Conservation (phyloP, 2,797 vertebrate genomes). For the Parotocinclus haroldoi region DNA sequence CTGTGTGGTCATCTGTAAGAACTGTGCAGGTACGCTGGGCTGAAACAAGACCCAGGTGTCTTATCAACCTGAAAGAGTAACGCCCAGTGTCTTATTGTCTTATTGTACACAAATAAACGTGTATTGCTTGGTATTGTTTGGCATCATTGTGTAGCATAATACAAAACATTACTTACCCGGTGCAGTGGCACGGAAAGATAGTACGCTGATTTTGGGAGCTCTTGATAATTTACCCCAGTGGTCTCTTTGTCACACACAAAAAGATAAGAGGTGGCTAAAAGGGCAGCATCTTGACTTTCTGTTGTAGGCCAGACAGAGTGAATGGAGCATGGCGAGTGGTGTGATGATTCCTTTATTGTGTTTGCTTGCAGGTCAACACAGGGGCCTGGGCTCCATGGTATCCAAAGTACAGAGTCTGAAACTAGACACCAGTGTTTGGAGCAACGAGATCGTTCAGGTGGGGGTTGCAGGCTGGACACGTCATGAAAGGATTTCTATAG, state of each 20-base stretch:
- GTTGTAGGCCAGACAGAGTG: slow-evolving; percentile 28
- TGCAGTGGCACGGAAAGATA: slow-evolving; percentile 16
- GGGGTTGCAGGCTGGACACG: slow-evolving; percentile 27
- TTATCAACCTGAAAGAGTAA: slow-evolving; percentile 1
- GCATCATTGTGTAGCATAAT: neutral
- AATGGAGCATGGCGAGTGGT: slow-evolving; percentile 37
- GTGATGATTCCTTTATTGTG: slow-evolving; percentile 49
- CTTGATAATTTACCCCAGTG: slow-evolving; percentile 20
- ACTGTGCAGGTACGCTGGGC: slow-evolving; percentile 81
- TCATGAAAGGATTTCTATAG: slow-evolving; percentile 12
- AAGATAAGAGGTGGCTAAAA: slow-evolving; percentile 34
- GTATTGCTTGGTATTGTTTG: neutral
- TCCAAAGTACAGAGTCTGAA: slow-evolving; percentile 97
- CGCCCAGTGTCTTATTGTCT: neutral
- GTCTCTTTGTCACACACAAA: slow-evolving; percentile 13
- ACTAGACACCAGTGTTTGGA: slow-evolving; percentile 94
- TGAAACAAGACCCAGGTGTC: neutral
- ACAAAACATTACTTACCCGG: neutral
- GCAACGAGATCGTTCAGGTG: slow-evolving; percentile 97
- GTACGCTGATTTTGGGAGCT: slow-evolving; percentile 13
- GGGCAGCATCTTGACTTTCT: slow-evolving; percentile 36
- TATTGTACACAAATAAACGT: neutral
- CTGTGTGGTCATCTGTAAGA: slow-evolving; percentile 97
- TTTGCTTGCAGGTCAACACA: slow-evolving; percentile 82
- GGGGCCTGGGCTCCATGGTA: slow-evolving; percentile 88